Evolutionary conservation across 1,140 invertebrate species (phyloP).

Genomic region (Lysiphlebus fabarum): DNA sequence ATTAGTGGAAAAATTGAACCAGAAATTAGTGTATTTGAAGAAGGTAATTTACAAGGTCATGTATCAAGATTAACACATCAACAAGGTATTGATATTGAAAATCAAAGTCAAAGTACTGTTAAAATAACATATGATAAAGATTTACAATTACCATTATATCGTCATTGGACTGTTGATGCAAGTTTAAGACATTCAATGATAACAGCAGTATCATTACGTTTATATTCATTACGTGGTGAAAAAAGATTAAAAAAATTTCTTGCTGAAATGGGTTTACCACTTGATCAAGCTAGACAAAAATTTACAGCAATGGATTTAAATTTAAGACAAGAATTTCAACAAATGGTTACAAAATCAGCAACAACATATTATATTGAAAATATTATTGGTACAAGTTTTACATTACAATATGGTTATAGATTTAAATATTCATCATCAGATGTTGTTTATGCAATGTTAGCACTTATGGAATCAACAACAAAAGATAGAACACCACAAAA

Average conservation of each 20-base stretch:
- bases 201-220: slow-evolving; percentile 58
- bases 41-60: slow-evolving; percentile 73
- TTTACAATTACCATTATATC: slow-evolving; percentile 72
- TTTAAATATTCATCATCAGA: slow-evolving; percentile 80
- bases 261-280: slow-evolving; percentile 89
- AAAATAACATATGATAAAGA: slow-evolving; percentile 83
- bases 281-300: slow-evolving; percentile 81
- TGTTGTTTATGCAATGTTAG: slow-evolving; percentile 75
- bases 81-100: slow-evolving; percentile 51
- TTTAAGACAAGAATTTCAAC: slow-evolving; percentile 72
- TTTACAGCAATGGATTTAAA: slow-evolving; percentile 85
- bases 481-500: slow-evolving; percentile 59
- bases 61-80: slow-evolving; percentile 67
- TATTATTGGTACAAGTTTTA: slow-evolving; percentile 73
- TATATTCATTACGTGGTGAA: slow-evolving; percentile 84
- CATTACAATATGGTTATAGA: slow-evolving; percentile 76
- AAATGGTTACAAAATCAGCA: slow-evolving; percentile 72
- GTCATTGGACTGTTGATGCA: slow-evolving; percentile 87
- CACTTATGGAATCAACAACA: slow-evolving; percentile 72
- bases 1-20: slow-evolving; percentile 72
- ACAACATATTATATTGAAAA: slow-evolving; percentile 77
- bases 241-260: slow-evolving; percentile 81
- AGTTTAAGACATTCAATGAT: slow-evolving; percentile 80
- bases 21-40: slow-evolving; percentile 69
- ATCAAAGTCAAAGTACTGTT: slow-evolving; percentile 58